These are phyloP conservation scores for Lagopus muta DNA, from an alignment of 2,113 vertebrate species.

Conservation along the genomic window DNA sequence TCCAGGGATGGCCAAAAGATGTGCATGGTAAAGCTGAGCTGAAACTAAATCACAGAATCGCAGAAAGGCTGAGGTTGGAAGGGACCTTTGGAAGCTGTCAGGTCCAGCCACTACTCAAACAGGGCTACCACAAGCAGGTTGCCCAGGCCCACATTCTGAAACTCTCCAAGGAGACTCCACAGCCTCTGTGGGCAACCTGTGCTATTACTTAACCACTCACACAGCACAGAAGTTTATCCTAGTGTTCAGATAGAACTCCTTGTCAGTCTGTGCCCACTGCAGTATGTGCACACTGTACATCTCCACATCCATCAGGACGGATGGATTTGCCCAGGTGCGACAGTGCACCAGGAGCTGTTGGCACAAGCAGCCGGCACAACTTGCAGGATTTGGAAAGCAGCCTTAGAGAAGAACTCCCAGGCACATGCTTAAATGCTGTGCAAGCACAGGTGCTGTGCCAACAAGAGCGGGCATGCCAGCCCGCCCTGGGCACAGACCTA, in stretches of 20 bases:
- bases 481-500: slow-evolving; percentile 46
- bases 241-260: background rate
- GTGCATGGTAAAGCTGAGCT: background rate
- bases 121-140: background rate
- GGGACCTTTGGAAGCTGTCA: background rate
- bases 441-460: slow-evolving; percentile 35
- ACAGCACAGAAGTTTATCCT: background rate
- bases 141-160: background rate
- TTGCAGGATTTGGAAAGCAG: slow-evolving; percentile 15
- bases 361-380: background rate
- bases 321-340: background rate
- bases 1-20: background rate
- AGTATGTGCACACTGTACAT: background rate
- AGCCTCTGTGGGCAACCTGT: background rate
- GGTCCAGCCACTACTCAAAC: background rate
- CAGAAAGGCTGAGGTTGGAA: background rate
- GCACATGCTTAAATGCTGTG: background rate
- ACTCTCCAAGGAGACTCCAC: background rate
- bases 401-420: slow-evolving; percentile 2
- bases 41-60: background rate
- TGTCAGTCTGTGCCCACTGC: background rate
- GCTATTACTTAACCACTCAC: background rate
- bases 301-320: background rate
- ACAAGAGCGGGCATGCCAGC: slow-evolving; percentile 48
- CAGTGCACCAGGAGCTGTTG: background rate